Evolutionary conservation across 1,140 invertebrate species (phyloP).

Genomic region (Drosophila trapezifrons): DNA sequence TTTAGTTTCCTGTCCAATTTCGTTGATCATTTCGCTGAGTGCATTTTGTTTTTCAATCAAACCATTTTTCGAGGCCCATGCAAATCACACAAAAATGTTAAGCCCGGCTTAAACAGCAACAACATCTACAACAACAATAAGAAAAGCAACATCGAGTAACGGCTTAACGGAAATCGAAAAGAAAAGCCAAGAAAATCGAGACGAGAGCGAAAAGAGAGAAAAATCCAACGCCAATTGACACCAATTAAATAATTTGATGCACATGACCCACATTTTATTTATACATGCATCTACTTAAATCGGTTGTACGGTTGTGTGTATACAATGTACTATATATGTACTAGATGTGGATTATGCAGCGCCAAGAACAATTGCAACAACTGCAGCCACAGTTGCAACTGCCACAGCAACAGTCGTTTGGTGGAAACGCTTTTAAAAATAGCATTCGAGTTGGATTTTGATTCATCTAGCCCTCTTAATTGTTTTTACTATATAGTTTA

Average conservation of each 20-base stretch:
- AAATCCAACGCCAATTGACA: slow-evolving; percentile 73
- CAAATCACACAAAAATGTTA: slow-evolving; percentile 50
- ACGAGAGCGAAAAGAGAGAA: slow-evolving; percentile 30
- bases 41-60: slow-evolving; percentile 17
- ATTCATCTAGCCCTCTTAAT: slow-evolving; percentile 14
- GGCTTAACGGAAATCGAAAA: slow-evolving; percentile 47
- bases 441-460: slow-evolving; percentile 16
- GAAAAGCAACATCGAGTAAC: slow-evolving; percentile 26
- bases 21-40: background rate
- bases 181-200: slow-evolving; percentile 42
- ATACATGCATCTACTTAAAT: slow-evolving; percentile 42
- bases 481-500: background rate
- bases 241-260: slow-evolving; percentile 83
- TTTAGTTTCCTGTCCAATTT: too few relatives aligned
- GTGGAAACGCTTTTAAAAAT: slow-evolving; percentile 42
- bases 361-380: slow-evolving; percentile 38
- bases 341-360: slow-evolving; percentile 29
- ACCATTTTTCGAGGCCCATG: slow-evolving; percentile 21
- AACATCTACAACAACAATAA: too few relatives aligned
- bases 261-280: slow-evolving; percentile 83
- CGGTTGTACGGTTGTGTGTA: background rate
- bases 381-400: slow-evolving; percentile 27
- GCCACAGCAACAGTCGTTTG: slow-evolving; percentile 21
- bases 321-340: background rate
- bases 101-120: slow-evolving; percentile 44